Evolutionary conservation across 2,888 invertebrate genomes (phyloP), one percentile per base, ranked within the genome.

Genomic region (Toxonevra muliebris): DNA sequence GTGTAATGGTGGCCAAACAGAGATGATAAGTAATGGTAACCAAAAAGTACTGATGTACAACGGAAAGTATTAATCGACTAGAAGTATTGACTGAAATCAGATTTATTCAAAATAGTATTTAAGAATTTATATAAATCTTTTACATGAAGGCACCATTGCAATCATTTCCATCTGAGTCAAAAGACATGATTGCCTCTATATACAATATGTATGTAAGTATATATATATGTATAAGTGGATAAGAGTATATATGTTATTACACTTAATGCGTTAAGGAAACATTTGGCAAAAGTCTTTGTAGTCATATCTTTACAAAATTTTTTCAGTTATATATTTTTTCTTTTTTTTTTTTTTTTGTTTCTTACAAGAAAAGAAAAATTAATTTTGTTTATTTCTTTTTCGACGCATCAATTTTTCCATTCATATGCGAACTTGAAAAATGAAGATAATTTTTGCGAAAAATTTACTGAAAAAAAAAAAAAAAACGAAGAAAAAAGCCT

Each of bases 241-340:
- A 8, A n/a, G 17, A 20, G n/a, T 40, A 13, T 10, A 15, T 13
- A 19, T 43, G 20, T 42, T 43, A 43, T 59, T 45, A 48, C 50
- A 61, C 45, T 61, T 50, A 61, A 61, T 61, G 50, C 61, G 30
- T 61, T 55, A 64, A 20, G 48, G 45, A 64, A 57, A 64, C 45
- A 55, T 19, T 64, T 64, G 13, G 42, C 54, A 10, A 41, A 63
- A 53, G 41, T 63, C 53, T 63, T 63, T 54, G 30, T 19, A 65
- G 54, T 53, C 45, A 11, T 48, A 11, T 48, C 15, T 48, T 48
- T 11, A 48, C 15, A 48, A 7, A 48, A 13, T 48, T n/a, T 13
- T 48, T 48, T 48, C 15, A n/a, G 8, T 48, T 48, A 15, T 48
- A 48, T 5, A 48, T 48, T 3, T n/a, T 48, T 48, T 30, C 30